Evolutionary conservation across 2,888 invertebrate genomes (phyloP), one percentile per base, ranked within the genome.

Genomic region (Lithophane ornitopus): DNA sequence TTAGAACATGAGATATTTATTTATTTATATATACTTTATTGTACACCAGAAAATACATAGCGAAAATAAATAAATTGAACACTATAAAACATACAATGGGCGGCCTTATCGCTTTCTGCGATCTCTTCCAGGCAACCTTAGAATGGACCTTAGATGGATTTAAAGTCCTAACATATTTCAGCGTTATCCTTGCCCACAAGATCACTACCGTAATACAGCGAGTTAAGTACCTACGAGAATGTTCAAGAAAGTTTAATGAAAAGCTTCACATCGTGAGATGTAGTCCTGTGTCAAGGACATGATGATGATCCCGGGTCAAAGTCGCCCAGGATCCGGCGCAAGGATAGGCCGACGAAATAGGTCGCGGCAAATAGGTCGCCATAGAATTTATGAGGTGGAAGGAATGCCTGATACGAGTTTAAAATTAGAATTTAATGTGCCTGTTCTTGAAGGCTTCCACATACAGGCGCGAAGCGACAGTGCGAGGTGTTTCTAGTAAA

Each of bases 261-360:
- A 71, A 56, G 28, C 69, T 63, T 69, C 22, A 49, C 49, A 65
- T 28, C 56, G 8, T 26, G 22, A 59, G 58, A 26, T 58, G 61
- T 52, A 63, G 3, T 49, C 62, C n/a, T 54, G 61, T 78, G 82
- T 86, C 87, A 89, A 85, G 89, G 87, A 28, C 72, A 78, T 77
- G 70, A 68, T 78, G 81, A 54, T 71, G 49, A 77, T 76, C 66
- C 63, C 76, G 68, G 89, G 87, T 89, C 89, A 89, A 89, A 88
- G 87, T 82, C 85, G 61, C 41, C 41, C 58, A 70, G 76, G 86
- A 85, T 82, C 73, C 76, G 70, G 84, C 75, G 74, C 87, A 86
- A 89, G 91, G 88, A 85, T 85, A 82, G 87, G 88, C 78, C 85
- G 76, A 14, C 56, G 82, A 81, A 86, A 87, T 85, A 80, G 90